These are phyloP conservation scores for Acronicta alni DNA, from an alignment of 2,888 invertebrate species.

Conservation along the genomic window DNA sequence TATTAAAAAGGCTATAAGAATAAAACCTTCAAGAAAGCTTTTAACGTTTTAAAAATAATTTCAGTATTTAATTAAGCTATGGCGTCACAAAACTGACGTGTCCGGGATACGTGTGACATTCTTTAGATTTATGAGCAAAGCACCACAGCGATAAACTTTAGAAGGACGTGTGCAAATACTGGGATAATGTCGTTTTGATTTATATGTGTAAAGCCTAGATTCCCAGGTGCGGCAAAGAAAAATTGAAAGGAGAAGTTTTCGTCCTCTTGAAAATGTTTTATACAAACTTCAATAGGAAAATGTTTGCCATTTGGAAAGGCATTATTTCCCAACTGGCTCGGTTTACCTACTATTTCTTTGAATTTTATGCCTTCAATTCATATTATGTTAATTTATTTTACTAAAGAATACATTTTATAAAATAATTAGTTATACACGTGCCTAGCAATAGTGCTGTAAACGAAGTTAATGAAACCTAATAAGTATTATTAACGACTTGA, in stretches of 20 bases:
- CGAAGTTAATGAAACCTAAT: no score
- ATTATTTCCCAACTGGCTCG: no score
- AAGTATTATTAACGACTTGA: no score
- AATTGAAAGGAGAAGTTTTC: conserved; percentile 1
- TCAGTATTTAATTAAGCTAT: conserved; percentile 31
- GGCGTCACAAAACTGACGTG: conserved; percentile 18
- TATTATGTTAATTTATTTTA: no score
- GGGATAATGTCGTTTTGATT: conserved; percentile 30
- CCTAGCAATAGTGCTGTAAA: no score
- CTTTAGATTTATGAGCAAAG: conserved; percentile 48
- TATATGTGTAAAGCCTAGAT: conserved; percentile 18
- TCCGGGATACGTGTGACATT: conserved; percentile 36
- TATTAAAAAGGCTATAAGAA: no score
- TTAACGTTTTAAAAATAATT: conserved; percentile 26
- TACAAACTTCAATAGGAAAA: not conserved
- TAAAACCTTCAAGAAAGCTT: conserved; percentile 3
- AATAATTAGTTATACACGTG: no score
- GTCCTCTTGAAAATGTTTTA: not conserved
- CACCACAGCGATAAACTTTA: conserved; percentile 44
- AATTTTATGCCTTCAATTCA: no score
- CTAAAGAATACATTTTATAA: no score
- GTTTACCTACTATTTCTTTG: no score
- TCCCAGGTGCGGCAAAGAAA: not conserved
- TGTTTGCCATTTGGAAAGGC: no score
- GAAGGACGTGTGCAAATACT: conserved; percentile 42